Conservation (phyloP, 2,797 vertebrate genomes). For the Sorex maritimensis region DNA sequence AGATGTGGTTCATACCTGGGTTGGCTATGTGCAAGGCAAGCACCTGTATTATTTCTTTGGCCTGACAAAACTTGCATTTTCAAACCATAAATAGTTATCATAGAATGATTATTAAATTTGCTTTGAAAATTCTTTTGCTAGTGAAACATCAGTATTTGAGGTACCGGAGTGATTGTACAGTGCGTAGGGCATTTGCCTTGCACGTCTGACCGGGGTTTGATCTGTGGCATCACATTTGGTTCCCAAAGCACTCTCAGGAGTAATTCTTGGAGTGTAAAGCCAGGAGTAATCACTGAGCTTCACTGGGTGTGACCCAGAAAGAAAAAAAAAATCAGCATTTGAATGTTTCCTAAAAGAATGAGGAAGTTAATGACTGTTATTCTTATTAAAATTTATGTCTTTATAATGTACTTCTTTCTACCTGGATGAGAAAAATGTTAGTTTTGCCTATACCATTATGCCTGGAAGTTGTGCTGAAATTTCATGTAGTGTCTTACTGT, state of each 20-base stretch:
- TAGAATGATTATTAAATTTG: slow-evolving; percentile 18
- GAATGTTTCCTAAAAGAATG: slow-evolving; percentile 40
- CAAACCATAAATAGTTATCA: slow-evolving; percentile 14
- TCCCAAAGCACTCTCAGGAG: no score
- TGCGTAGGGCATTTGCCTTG: no score
- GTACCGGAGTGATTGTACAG: no score
- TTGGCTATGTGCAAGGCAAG: no score
- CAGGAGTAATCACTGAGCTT: no score
- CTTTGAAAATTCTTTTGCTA: slow-evolving; percentile 43
- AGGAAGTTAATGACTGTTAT: slow-evolving; percentile 22
- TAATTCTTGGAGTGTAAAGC: no score
- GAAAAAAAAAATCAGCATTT: slow-evolving; percentile 27
- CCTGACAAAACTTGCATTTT: background rate
- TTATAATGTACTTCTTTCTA: slow-evolving; percentile 50
- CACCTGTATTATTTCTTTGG: no score
- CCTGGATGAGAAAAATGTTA: background rate
- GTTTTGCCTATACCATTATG: slow-evolving; percentile 1
- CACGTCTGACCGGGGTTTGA: no score
- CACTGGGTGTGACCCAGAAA: no score
- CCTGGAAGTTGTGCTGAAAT: slow-evolving; percentile 31
- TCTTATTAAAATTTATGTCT: slow-evolving; percentile 6
- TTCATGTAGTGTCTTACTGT: background rate
- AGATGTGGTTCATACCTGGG: no score
- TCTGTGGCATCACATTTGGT: no score
- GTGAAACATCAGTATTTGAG: slow-evolving; percentile 27